These are phyloP conservation scores for Pachypsylla venusta DNA, from an alignment of 1,140 invertebrate species.

Conservation along the genomic window DNA sequence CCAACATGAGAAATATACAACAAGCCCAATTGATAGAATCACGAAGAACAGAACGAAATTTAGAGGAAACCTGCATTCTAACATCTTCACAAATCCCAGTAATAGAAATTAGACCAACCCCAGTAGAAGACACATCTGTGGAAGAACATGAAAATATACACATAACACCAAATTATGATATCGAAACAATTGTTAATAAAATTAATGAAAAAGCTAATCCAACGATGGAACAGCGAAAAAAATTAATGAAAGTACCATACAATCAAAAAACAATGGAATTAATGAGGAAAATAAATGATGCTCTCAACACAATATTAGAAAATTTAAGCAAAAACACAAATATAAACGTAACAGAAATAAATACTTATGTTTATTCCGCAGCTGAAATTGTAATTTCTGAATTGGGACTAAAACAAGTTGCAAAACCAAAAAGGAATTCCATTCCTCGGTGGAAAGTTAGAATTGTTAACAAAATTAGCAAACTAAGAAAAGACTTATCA, in stretches of 20 bases:
- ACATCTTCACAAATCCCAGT: no score
- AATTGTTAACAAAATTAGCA: neutral
- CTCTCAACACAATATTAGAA: neutral
- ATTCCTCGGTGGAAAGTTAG: neutral
- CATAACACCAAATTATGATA: neutral
- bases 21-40: no score
- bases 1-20: no score
- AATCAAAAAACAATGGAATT: neutral
- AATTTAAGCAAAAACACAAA: neutral
- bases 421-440: neutral
- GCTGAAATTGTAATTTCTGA: neutral
- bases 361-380: neutral
- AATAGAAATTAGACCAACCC: no score
- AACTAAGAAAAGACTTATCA: slow-evolving; percentile 1
- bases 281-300: neutral
- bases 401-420: neutral
- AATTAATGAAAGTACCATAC: neutral
- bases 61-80: no score
- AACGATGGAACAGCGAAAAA: neutral
- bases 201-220: neutral
- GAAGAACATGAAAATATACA: neutral
- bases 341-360: neutral
- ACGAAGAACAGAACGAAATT: no score
- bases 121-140: no score
- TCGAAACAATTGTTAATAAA: neutral